phyloP scores from a whole-genome alignment of 1,140 invertebrate genomes.

The Drosophila parvula region DNA sequence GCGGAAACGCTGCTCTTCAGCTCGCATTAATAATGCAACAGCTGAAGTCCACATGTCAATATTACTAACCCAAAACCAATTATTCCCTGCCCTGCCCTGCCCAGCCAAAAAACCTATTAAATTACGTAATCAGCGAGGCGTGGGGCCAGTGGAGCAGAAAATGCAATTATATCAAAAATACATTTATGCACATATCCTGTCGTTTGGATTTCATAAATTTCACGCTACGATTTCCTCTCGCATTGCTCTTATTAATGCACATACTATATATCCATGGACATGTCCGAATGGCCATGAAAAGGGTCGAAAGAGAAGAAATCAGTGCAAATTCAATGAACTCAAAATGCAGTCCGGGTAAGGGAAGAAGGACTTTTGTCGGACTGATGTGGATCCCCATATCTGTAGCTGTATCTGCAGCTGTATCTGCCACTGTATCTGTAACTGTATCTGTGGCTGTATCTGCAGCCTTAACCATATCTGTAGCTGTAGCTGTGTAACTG shows the following conservation, averaged over 20 bases:
- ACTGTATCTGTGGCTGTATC: slow-evolving; percentile 20
- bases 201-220: slow-evolving; percentile 69
- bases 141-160: slow-evolving; percentile 27
- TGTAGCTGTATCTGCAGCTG: not conserved
- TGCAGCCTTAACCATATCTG: slow-evolving; percentile 11
- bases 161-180: slow-evolving; percentile 78
- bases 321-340: slow-evolving; percentile 80
- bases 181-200: slow-evolving; percentile 72
- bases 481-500: slow-evolving; percentile 17
- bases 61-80: slow-evolving; percentile 75
- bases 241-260: slow-evolving; percentile 60
- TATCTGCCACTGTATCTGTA: not conserved
- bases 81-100: slow-evolving; percentile 56
- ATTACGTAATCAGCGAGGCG: slow-evolving; percentile 63
- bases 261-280: slow-evolving; percentile 14
- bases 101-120: slow-evolving; percentile 67
- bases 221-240: slow-evolving; percentile 45
- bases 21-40: slow-evolving; percentile 79
- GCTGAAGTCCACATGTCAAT: slow-evolving; percentile 63
- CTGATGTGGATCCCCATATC: slow-evolving; percentile 1
- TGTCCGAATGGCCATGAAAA: slow-evolving; percentile 26
- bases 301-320: slow-evolving; percentile 61
- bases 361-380: slow-evolving; percentile 8
- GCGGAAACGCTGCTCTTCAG: slow-evolving; percentile 54
- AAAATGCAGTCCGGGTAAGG: slow-evolving; percentile 51